Conservation (phyloP, 1,140 invertebrate genomes). For the Orchestia grillus region DNA sequence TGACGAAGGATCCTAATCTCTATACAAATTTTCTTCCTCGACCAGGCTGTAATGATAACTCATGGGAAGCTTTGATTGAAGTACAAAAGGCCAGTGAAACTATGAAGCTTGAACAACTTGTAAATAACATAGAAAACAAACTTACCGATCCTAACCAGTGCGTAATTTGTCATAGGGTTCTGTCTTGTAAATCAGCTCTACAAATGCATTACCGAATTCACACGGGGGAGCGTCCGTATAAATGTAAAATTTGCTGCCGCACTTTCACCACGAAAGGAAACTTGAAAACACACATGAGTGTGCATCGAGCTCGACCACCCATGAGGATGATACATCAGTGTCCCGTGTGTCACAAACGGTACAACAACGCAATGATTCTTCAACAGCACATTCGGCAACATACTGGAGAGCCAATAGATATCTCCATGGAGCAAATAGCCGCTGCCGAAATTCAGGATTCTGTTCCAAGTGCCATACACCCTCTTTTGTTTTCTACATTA, state of each 20-base stretch:
- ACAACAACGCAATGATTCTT: conserved; percentile 92
- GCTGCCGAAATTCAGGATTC: conserved; percentile 86
- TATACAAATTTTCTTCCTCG: conserved; percentile 85
- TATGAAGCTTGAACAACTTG: conserved; percentile 92
- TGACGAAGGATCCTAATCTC: conserved; percentile 80
- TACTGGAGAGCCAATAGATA: conserved; percentile 88
- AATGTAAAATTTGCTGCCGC: conserved; percentile 96
- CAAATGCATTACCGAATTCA: conserved; percentile 99
- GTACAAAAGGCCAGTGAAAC: conserved; percentile 95
- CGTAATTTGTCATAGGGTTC: conserved; percentile 94
- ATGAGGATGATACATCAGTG: conserved; percentile 94
- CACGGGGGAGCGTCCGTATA: conserved; percentile 95
- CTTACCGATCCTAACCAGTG: conserved; percentile 97
- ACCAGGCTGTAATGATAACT: conserved; percentile 94
- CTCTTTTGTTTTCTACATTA: conserved; percentile 71
- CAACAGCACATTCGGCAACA: conserved; percentile 95
- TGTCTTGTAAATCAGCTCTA: conserved; percentile 97
- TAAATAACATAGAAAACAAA: conserved; percentile 97
- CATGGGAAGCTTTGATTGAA: conserved; percentile 97
- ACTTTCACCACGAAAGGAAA: conserved; percentile 99
- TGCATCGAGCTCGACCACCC: conserved; percentile 94
- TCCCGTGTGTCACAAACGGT: conserved; percentile 98
- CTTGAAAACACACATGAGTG: conserved; percentile 99
- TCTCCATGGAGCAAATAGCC: conserved; percentile 87
- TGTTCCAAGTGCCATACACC: conserved; percentile 72